Evolutionary conservation across 2,797 vertebrate genomes (phyloP).

Genomic region (Helicolenus hilgendorfi): DNA sequence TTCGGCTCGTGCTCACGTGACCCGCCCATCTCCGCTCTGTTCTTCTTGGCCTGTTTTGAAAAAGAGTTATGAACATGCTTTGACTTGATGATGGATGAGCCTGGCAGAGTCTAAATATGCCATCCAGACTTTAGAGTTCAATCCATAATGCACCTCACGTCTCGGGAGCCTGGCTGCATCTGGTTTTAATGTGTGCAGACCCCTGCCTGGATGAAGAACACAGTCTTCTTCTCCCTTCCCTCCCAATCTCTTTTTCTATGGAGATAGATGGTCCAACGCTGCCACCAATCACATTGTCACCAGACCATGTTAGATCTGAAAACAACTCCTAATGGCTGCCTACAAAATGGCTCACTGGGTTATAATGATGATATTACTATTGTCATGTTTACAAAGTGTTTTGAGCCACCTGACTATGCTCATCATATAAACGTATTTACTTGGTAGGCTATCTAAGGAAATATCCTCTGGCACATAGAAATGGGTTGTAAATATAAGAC

Average conservation of each 20-base stretch:
- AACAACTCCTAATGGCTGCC: neutral
- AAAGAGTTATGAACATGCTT: constrained; percentile 31
- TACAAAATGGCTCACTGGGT: constrained; percentile 6
- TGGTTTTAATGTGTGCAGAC: constrained; percentile 85
- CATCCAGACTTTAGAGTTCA: constrained; percentile 64
- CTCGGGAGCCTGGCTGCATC: constrained; percentile 74
- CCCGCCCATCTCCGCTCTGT: constrained; percentile 3
- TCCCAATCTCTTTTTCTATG: constrained; percentile 5
- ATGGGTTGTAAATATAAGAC: neutral
- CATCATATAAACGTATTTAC: neutral
- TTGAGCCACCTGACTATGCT: neutral
- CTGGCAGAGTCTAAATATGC: constrained; percentile 77
- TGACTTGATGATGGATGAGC: constrained; percentile 78
- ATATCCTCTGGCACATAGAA: neutral
- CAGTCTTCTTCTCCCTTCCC: constrained; percentile 15
- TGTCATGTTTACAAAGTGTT: neutral
- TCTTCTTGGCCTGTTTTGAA: constrained; percentile 5
- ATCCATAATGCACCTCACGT: constrained; percentile 55
- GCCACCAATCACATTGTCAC: constrained; percentile 13
- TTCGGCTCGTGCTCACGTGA: constrained; percentile 28
- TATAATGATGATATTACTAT: neutral
- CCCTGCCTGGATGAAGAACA: constrained; percentile 39
- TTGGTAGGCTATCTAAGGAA: neutral
- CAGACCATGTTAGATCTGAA: neutral
- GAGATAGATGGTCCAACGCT: constrained; percentile 10